Conservation (phyloP, 1,140 invertebrate species). For the Ylistrum balloti region DNA sequence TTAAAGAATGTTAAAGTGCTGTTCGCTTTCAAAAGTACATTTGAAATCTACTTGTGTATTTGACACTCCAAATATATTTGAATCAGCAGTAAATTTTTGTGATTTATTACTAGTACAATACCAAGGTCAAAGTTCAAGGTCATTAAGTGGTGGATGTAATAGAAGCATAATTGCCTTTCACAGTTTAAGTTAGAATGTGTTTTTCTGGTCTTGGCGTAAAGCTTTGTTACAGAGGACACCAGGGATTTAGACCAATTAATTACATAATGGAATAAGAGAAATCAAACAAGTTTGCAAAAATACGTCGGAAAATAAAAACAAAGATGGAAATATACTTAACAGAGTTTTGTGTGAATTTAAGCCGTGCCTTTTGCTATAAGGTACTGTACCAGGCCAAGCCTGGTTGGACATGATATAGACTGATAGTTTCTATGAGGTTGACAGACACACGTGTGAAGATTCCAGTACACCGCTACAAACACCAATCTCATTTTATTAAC, state of each 20-base stretch:
- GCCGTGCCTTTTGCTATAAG: not conserved
- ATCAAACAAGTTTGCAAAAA: slow-evolving; percentile 1
- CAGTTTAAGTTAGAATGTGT: not conserved
- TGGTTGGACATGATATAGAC: not conserved
- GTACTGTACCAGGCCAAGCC: not conserved
- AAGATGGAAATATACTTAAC: not conserved
- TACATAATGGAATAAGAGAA: slow-evolving; percentile 16
- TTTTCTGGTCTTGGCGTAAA: not conserved
- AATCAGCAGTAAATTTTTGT: not conserved
- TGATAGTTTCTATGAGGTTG: not conserved
- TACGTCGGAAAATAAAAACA: not conserved
- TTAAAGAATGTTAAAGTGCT: no score
- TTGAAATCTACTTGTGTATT: no score
- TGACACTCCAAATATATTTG: not conserved
- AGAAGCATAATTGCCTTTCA: slow-evolving; percentile 13
- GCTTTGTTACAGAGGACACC: not conserved
- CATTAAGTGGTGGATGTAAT: not conserved
- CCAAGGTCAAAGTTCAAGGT: not conserved
- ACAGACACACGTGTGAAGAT: not conserved
- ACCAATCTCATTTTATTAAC: not conserved
- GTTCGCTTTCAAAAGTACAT: no score
- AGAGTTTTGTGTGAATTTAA: slow-evolving; percentile 4
- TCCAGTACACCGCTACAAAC: not conserved
- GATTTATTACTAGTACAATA: not conserved
- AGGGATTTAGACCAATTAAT: not conserved